These are phyloP conservation scores for Nomada goodeniana DNA, from an alignment of 2,888 invertebrate species.

Conservation along the genomic window DNA sequence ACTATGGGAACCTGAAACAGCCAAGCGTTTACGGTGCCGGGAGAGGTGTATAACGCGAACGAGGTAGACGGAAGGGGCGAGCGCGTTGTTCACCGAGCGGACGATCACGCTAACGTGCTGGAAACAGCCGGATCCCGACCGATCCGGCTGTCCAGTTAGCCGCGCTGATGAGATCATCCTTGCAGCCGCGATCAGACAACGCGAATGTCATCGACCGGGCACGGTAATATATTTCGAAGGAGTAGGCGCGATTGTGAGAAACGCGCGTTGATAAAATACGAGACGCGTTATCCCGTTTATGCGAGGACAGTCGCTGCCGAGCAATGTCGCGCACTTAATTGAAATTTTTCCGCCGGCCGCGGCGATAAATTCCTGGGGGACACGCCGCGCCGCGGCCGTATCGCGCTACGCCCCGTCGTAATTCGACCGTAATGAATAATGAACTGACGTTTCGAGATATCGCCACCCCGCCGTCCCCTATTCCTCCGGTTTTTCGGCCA, in stretches of 20 bases:
- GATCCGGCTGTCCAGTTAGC: slow-evolving; percentile 43
- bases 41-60: neutral
- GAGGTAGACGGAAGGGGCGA: neutral
- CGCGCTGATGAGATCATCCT: slow-evolving; percentile 40
- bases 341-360: neutral
- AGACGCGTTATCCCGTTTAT: slow-evolving; percentile 22
- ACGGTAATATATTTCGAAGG: slow-evolving; percentile 28
- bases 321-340: slow-evolving; percentile 12
- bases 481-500: too few species aligned
- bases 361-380: slow-evolving; percentile 25
- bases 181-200: slow-evolving; percentile 15
- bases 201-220: slow-evolving; percentile 32
- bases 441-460: neutral
- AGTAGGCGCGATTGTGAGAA: slow-evolving; percentile 22
- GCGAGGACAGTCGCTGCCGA: neutral
- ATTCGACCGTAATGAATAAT: slow-evolving; percentile 17
- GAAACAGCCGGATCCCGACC: neutral
- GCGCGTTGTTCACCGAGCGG: slow-evolving; percentile 14
- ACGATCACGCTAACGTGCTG: slow-evolving; percentile 9
- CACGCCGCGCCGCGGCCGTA: neutral
- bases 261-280: slow-evolving; percentile 32
- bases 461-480: neutral
- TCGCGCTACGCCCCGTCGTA: neutral
- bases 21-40: slow-evolving; percentile 47
- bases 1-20: slow-evolving; percentile 59